Percentiles rank a stretch among this genome's conserved stretches.
These are phyloP conservation scores for Clepsis dumicolana DNA, from an alignment of 2,888 invertebrate genomes.

Conservation along the genomic window DNA sequence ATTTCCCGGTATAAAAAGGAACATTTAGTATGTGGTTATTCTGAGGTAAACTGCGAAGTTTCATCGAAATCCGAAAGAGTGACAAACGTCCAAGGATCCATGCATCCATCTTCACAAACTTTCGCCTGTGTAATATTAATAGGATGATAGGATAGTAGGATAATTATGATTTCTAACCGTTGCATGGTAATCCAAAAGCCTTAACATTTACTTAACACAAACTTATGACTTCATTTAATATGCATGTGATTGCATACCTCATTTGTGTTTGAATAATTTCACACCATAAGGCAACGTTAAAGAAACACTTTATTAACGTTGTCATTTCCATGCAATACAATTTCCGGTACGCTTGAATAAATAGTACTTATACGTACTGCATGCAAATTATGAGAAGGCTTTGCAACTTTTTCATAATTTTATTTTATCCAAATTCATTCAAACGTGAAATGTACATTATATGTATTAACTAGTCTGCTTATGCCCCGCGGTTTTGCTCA, in stretches of 20 bases:
- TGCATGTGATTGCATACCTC: not conserved
- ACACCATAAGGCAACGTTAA: not conserved
- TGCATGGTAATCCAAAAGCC: not conserved
- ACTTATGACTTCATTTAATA: not conserved
- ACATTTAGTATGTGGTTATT: too few species aligned
- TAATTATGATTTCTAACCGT: not conserved
- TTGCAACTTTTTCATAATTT: not conserved
- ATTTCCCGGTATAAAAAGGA: too few species aligned
- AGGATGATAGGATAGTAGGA: too few species aligned
- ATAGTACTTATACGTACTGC: slow-evolving; percentile 32
- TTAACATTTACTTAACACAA: not conserved
- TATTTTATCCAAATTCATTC: not conserved
- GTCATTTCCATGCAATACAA: slow-evolving; percentile 1
- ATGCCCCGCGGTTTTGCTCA: too few species aligned
- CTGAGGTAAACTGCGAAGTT: too few species aligned
- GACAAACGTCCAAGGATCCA: too few species aligned
- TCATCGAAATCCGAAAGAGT: too few species aligned
- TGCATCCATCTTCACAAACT: too few species aligned
- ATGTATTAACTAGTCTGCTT: too few species aligned
- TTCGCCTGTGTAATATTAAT: too few species aligned
- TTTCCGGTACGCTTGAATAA: slow-evolving; percentile 45
- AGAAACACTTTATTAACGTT: slow-evolving; percentile 10
- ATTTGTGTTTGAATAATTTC: slow-evolving; percentile 8
- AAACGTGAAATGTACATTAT: not conserved
- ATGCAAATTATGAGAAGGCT: not conserved